Conservation (phyloP, 2,888 invertebrate species). For the Drosophila heteroneura region DNA sequence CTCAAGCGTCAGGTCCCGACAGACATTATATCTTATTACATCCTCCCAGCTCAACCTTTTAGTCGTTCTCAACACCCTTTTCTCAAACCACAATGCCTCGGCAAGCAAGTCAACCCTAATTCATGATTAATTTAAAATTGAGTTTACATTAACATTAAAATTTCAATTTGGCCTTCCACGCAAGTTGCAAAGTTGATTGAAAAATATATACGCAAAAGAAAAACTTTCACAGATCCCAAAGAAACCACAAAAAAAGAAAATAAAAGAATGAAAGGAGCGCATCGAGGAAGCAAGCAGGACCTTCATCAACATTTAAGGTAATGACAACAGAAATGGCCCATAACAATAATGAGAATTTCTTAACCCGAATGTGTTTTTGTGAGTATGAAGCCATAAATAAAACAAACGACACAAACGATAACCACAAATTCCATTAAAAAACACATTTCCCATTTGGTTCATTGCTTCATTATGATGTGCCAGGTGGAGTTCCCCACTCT, state of each 20-base stretch:
- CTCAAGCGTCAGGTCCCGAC: background rate
- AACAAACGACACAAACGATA: conserved; percentile 64
- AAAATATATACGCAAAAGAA: conserved; percentile 33
- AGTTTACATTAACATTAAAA: conserved; percentile 56
- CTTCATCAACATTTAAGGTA: conserved; percentile 62
- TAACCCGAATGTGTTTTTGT: conserved; percentile 29
- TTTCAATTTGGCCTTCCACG: conserved; percentile 46
- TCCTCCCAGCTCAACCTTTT: background rate
- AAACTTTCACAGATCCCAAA: conserved; percentile 21
- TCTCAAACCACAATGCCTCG: conserved; percentile 3
- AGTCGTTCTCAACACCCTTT: background rate
- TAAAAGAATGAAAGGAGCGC: background rate
- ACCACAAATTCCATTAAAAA: conserved; percentile 70
- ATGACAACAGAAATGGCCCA: conserved; percentile 60
- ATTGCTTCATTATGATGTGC: conserved; percentile 67
- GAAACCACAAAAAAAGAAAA: background rate
- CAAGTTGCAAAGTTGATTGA: conserved; percentile 41
- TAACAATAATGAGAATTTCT: conserved; percentile 61
- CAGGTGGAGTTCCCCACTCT: conserved; percentile 13
- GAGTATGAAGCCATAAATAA: conserved; percentile 55
- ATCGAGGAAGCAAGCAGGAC: conserved; percentile 9
- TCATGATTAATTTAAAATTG: conserved; percentile 62
- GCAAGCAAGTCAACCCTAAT: conserved; percentile 25
- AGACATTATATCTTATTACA: background rate
- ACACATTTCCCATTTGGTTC: conserved; percentile 49